A percentile compares a stretch with the other conserved stretches of the same genome.
phyloP scores from a whole-genome alignment of 2,888 invertebrate genomes.

The Agapostemon virescens region DNA sequence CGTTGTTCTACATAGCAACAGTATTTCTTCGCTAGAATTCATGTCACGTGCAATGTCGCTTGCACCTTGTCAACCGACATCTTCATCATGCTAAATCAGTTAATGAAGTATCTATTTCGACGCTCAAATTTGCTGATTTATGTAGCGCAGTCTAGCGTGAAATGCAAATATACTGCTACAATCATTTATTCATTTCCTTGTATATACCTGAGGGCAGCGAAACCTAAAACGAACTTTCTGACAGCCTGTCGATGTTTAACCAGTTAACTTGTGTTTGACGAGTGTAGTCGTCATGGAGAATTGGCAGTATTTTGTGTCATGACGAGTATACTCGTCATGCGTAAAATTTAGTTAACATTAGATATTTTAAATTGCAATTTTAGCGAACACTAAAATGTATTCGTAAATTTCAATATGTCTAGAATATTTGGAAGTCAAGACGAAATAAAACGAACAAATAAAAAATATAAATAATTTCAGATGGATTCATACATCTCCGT shows the following conservation, averaged over 20 bases:
- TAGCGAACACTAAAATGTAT: no score
- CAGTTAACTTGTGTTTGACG: no score
- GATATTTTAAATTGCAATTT: no score
- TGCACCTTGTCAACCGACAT: background rate
- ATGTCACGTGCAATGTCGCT: background rate
- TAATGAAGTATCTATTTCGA: background rate
- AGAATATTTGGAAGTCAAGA: no score
- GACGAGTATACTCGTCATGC: no score
- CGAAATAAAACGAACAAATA: no score
- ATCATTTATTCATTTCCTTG: background rate
- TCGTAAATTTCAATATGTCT: no score
- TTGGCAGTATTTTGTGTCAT: no score
- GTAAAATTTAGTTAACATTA: no score
- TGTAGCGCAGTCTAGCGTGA: background rate
- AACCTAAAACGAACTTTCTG: background rate
- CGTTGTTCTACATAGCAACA: background rate
- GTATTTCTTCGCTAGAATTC: background rate
- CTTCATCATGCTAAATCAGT: background rate
- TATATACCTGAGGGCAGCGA: background rate
- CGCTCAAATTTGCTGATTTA: background rate
- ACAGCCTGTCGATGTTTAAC: background rate
- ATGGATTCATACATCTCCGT: no score
- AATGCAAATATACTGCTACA: background rate
- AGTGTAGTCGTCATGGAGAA: no score
- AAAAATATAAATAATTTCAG: no score